Base-by-base conservation (phyloP, 2,888 invertebrate genomes). In the Sialis fuliginosa region DNA sequence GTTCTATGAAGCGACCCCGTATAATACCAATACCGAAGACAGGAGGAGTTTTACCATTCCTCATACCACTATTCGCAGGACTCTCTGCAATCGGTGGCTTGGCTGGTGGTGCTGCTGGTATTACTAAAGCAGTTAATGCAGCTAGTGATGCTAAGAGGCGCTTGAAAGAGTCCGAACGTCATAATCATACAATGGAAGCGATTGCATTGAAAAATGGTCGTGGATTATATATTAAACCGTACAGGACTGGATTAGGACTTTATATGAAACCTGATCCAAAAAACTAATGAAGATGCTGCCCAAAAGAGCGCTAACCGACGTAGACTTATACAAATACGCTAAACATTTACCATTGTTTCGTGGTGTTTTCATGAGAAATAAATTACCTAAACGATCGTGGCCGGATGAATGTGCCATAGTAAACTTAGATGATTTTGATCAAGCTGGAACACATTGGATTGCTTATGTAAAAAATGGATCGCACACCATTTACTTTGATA, bases 391-490 rank as follows among this genome's bases (percentile, higher is more conserved):
- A 45, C 45, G 44, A 1, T 50, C 53, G 40, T 46, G 46, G 33
- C 47, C 48, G 42, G 54, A 50, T 34, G 61, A 61, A 51, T 54
- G 54, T 45, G 57, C 49, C 3, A 51, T 58, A 35, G 43, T 58
- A 33, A 60, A 62, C 56, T 54, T 61, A 47, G 60, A 60, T 53
- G 47, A 47, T 41, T 50, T 41, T 39, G 41, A 35, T 6, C 53
- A 52, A 5, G 22, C 33, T 13, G 62, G 62, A 7, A 58, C 60
- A 12, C 61, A 64, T 54, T 60, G 62, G 61, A 56, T 60, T 52
- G 55, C 58, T 45, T 62, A 60, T 51, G 55, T 50, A 34, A 62
- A 62, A 54, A 49, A 52, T 4, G 52, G 52, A 33, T 48, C 56
- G 45, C 40, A 54, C 33, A 52, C 58, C 30, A 50, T 55, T 42